These are phyloP conservation scores for Marronus borbonicus DNA, from an alignment of 2,888 invertebrate species.

Conservation along the genomic window DNA sequence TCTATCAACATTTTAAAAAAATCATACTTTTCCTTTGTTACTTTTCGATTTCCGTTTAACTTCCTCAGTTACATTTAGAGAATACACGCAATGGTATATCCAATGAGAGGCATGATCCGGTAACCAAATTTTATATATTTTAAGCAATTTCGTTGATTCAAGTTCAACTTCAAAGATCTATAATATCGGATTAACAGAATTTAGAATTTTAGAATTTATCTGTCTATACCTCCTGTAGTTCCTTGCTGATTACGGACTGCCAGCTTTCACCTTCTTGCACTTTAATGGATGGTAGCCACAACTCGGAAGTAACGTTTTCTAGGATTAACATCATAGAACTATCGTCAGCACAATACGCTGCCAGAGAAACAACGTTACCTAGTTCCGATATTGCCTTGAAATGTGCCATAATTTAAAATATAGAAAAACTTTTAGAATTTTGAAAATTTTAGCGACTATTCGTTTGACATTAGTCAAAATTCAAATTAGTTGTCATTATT, in stretches of 20 bases:
- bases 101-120: slow-evolving; percentile 56
- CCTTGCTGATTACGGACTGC: slow-evolving; percentile 59
- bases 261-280: slow-evolving; percentile 59
- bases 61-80: slow-evolving; percentile 58
- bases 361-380: slow-evolving; percentile 61
- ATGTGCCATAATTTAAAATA: slow-evolving; percentile 34
- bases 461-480: not conserved
- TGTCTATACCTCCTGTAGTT: slow-evolving; percentile 62
- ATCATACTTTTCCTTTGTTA: slow-evolving; percentile 62
- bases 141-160: slow-evolving; percentile 57
- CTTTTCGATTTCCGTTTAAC: slow-evolving; percentile 63
- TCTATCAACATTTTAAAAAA: not conserved
- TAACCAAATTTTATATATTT: slow-evolving; percentile 62
- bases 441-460: not conserved
- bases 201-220: not conserved
- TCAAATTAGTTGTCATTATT: not conserved
- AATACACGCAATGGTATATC: slow-evolving; percentile 63
- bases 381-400: slow-evolving; percentile 53
- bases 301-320: slow-evolving; percentile 60
- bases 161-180: slow-evolving; percentile 60
- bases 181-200: slow-evolving; percentile 42
- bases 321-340: slow-evolving; percentile 62
- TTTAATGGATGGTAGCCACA: slow-evolving; percentile 64
- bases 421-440: not conserved
- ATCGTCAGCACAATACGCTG: slow-evolving; percentile 61